Evolutionary conservation across 2,113 vertebrate genomes (phyloP).

Genomic region (Phyllopteryx taeniolatus): DNA sequence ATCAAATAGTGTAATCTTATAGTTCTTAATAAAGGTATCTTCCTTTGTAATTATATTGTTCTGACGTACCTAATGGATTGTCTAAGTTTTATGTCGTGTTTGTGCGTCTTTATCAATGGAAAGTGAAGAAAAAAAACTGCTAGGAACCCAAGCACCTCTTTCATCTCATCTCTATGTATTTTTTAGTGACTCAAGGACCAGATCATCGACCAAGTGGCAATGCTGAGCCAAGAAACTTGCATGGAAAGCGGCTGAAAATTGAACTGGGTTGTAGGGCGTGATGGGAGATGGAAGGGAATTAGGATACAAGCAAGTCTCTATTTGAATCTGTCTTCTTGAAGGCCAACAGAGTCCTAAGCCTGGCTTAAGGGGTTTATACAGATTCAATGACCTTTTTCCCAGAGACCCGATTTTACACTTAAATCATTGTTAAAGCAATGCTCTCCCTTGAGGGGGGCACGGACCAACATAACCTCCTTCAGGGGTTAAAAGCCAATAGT

Average conservation of each 20-base stretch:
- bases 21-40: neutral
- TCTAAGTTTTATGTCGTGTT: slow-evolving; percentile 18
- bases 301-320: slow-evolving; percentile 41
- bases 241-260: slow-evolving; percentile 15
- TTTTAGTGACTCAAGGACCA: slow-evolving; percentile 73
- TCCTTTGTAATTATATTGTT: neutral
- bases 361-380: slow-evolving; percentile 89
- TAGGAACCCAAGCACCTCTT: slow-evolving; percentile 60
- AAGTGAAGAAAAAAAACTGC: slow-evolving; percentile 75
- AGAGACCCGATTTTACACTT: slow-evolving; percentile 92
- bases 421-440: slow-evolving; percentile 89
- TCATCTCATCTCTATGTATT: slow-evolving; percentile 73
- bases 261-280: slow-evolving; percentile 12
- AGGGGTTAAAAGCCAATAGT: slow-evolving; percentile 84
- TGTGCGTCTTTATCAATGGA: slow-evolving; percentile 76
- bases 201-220: slow-evolving; percentile 69
- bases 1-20: neutral
- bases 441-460: slow-evolving; percentile 75
- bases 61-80: neutral
- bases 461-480: slow-evolving; percentile 67
- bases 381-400: slow-evolving; percentile 95
- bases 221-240: slow-evolving; percentile 40
- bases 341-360: slow-evolving; percentile 83
- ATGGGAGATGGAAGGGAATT: slow-evolving; percentile 34
- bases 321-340: slow-evolving; percentile 71